Conservation (phyloP, 2,113 vertebrate genomes). For the Archilochus colubris region DNA sequence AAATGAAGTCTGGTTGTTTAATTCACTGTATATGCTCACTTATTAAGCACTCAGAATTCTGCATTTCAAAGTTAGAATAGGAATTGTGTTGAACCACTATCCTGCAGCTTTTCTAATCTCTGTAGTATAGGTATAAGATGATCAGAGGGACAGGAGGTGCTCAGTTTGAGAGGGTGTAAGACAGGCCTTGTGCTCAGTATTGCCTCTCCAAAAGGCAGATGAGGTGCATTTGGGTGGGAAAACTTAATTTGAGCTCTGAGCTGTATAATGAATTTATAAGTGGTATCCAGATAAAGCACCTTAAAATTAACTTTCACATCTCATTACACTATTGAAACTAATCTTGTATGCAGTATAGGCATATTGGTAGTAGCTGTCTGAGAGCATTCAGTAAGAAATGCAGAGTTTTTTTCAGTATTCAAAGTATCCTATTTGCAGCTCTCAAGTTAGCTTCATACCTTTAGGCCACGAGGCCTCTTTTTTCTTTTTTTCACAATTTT, state of each 20-base stretch:
- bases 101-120: not conserved
- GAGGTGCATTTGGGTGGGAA: not conserved
- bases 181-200: not conserved
- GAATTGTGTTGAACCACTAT: not conserved
- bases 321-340: not conserved
- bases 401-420: not conserved
- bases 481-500: not conserved
- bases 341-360: not conserved
- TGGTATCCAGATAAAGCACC: not conserved
- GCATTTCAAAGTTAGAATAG: not conserved
- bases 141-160: not conserved
- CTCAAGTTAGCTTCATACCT: not conserved
- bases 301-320: not conserved
- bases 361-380: not conserved
- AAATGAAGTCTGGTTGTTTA: not conserved
- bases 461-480: not conserved
- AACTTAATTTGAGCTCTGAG: not conserved
- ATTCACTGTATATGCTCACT: not conserved
- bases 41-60: not conserved
- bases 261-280: not conserved
- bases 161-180: not conserved
- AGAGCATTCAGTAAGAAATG: not conserved
- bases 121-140: rapidly evolving
- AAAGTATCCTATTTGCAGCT: not conserved
- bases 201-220: not conserved